A percentile compares a stretch with the other conserved stretches of the same genome.
Evolutionary conservation across 2,113 vertebrate genomes (phyloP).

Genomic region (Puffinus mauretanicus): DNA sequence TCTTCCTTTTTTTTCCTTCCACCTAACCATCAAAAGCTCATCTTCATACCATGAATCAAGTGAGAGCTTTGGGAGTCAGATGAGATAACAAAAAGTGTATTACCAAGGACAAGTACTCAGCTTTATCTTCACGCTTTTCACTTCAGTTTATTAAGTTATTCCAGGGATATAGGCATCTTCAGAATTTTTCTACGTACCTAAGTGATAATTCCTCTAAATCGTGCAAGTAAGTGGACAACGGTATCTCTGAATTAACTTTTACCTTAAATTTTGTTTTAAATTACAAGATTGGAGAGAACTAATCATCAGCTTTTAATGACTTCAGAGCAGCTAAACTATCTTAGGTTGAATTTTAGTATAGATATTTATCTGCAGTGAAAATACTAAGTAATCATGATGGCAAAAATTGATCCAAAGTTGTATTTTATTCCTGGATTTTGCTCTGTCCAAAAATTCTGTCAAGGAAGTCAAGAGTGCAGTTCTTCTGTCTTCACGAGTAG

Average conservation of each 20-base stretch:
- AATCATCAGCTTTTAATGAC: background rate
- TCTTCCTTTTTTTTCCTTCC: background rate
- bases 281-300: background rate
- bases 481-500: background rate
- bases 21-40: background rate
- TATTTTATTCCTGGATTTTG: background rate
- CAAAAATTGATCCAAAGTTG: background rate
- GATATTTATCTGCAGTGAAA: background rate
- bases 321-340: background rate
- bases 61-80: background rate
- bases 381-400: background rate
- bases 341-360: background rate
- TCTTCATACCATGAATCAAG: background rate
- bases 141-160: background rate
- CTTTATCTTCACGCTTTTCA: background rate
- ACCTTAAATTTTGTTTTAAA: background rate
- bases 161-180: background rate
- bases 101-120: background rate
- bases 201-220: background rate
- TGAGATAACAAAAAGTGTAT: background rate
- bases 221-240: background rate
- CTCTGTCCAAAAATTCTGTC: background rate
- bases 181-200: background rate
- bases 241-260: background rate
- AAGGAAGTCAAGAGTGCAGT: background rate